Base-by-base conservation (phyloP, 2,888 invertebrate genomes). In the Pterostichus niger region DNA sequence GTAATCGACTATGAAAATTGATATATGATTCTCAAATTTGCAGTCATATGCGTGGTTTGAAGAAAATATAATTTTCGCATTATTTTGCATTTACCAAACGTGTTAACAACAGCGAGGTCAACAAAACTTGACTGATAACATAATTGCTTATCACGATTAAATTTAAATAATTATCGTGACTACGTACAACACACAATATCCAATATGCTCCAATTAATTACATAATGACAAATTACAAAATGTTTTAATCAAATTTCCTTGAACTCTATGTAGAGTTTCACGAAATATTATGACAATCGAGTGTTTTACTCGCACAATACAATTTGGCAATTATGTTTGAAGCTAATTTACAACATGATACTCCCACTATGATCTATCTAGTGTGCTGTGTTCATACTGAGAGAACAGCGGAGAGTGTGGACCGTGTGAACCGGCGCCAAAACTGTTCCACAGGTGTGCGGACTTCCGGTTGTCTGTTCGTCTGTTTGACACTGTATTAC, bases 391-490 rank as follows among this genome's bases (percentile, higher is more conserved):
- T n/a, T n/a, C 64, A 40, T 71, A 71, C 40, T 17, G 44, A 71
- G 68, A 68, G 68, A 68, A 68, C 68, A 68, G 44, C 24, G 9
- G 77, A 77, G 59, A 24, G 40, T 40, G 6, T 40, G 40, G 40
- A 9, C 40, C 64, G 80, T 80, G 80, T 80, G 80, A 80, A 80
- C 52, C 68, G 80, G 80, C 80, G 80, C 80, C 80, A 80, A 80
- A 80, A 77, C 64, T 80, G 49, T 80, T 64, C 80, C 35, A 80
- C 80, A 80, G 80, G 80, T 80, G 80, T 80, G 68, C 68, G 52
- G 33, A 68, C 68, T 80, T 80, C 80, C 80, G 64, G 80, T 80
- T 56, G 44, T 44, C 40, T 71, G 64, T 35, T 56, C 17, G 56
- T 56, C 15, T 35, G 40, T 64, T 56, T 59, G 31, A 59, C 59